Evolutionary conservation across 2,113 vertebrate genomes (phyloP).

Genomic region (Crotalus horridus): DNA sequence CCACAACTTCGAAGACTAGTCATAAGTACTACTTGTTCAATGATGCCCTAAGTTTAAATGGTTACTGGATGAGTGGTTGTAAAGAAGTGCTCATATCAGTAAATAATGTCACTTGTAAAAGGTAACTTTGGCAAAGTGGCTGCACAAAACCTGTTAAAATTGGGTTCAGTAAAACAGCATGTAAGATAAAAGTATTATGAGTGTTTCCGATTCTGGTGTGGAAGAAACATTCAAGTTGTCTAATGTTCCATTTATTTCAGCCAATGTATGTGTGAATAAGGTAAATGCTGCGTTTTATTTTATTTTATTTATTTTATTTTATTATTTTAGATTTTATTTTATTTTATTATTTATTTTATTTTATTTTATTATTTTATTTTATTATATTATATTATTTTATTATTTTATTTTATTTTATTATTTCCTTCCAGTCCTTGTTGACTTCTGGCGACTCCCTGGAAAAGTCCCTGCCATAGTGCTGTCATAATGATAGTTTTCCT

Average conservation of each 20-base stretch:
- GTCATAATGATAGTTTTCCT: not conserved
- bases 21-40: not conserved
- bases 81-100: not conserved
- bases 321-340: too few relatives aligned
- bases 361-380: too few relatives aligned
- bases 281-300: not conserved
- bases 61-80: not conserved
- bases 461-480: not conserved
- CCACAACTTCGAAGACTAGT: not conserved
- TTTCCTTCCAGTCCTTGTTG: not conserved
- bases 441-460: not conserved
- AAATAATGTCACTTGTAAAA: not conserved
- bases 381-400: not conserved
- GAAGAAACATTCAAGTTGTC: not conserved
- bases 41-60: not conserved
- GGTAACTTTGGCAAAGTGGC: not conserved
- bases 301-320: not conserved
- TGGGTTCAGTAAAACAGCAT: not conserved
- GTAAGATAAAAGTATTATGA: not conserved
- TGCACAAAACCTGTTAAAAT: not conserved
- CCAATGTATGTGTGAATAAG: not conserved
- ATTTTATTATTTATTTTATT: too few relatives aligned
- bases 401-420: not conserved
- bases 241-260: not conserved
- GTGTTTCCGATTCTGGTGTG: not conserved